Evolutionary conservation across 1,140 invertebrate genomes (phyloP), one percentile per base, ranked within the genome.

Genomic region (Galendromus occidentalis): DNA sequence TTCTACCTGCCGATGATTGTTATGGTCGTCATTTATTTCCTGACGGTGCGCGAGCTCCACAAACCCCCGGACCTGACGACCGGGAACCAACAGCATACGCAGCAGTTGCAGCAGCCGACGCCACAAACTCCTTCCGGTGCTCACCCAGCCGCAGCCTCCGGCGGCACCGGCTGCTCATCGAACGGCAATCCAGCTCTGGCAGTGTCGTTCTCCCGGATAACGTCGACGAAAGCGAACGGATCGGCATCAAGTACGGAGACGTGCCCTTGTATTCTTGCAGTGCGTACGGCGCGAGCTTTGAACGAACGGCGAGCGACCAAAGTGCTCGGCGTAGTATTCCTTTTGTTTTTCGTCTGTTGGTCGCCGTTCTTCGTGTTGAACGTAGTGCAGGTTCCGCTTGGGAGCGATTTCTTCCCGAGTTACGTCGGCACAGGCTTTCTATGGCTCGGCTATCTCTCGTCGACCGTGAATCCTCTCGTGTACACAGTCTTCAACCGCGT

Each of bases 401-500:
- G 70, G 7, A 44, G 64, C 7, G 70, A 70, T 7, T 68, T 83
- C 77, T 84, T 91, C 30, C 86, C 91, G 71, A 85, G 89, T 72
- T 82, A 88, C 47, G 85, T 87, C 22, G 85, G 86, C 6, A 72
- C 73, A 1, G 65, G 72, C 9, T 75, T 76, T 65, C 69, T 77
- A 17, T 94, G 90, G 91, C 77, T 94, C 39, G 91, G 91, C 42
- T 94, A 92, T 75, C 85, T 87, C 33, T 91, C 87, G 71, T 91
- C 87, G 1, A 89, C 90, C 83, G 86, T 93, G 12, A 94, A 94
- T 77, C 89, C 89, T 0, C 71, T 78, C 30, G 70, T 71, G 55
- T 93, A 93, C 74, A 93, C 90, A 1, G 88, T 92, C 67, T 93
- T 94, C 76, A 94, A 94, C 76, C 88, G 89, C 73, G 86, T 90